These are phyloP conservation scores for Sebastes nivosus DNA, from an alignment of 2,797 vertebrate species.

Conservation along the genomic window DNA sequence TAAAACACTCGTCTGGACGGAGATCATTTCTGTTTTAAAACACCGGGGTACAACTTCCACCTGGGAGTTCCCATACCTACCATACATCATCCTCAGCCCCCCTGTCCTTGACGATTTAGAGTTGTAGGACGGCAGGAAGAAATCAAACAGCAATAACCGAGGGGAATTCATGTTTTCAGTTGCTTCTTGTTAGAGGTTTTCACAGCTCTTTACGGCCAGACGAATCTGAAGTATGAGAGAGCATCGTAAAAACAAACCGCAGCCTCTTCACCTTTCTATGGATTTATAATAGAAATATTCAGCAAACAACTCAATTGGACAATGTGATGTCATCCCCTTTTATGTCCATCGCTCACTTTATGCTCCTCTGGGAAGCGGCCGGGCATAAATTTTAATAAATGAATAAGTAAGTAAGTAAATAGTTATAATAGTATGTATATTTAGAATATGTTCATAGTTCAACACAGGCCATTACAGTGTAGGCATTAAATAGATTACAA, in stretches of 20 bases:
- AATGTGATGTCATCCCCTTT: background rate
- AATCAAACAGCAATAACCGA: background rate
- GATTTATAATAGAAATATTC: background rate
- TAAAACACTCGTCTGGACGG: too few species aligned
- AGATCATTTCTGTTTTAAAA: too few species aligned
- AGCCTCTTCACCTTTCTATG: background rate
- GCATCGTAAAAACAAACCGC: background rate
- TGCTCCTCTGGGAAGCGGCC: too few species aligned
- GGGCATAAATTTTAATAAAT: too few species aligned
- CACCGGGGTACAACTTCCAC: constrained; percentile 3
- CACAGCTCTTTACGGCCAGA: background rate
- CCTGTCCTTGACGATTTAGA: background rate
- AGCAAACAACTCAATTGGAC: background rate
- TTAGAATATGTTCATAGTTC: too few species aligned
- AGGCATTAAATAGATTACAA: too few species aligned
- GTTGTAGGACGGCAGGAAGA: background rate
- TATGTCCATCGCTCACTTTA: too few species aligned
- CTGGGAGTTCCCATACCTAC: constrained; percentile 17
- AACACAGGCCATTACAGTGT: too few species aligned
- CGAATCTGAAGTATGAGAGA: background rate
- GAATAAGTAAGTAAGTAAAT: too few species aligned
- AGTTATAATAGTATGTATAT: too few species aligned
- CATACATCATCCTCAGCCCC: background rate
- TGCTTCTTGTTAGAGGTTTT: background rate
- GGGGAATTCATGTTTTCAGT: background rate